A percentile compares a stretch with the other conserved stretches of the same genome.
These are phyloP conservation scores for Octomys mimax DNA, from an alignment of 2,797 vertebrate species.

Conservation along the genomic window DNA sequence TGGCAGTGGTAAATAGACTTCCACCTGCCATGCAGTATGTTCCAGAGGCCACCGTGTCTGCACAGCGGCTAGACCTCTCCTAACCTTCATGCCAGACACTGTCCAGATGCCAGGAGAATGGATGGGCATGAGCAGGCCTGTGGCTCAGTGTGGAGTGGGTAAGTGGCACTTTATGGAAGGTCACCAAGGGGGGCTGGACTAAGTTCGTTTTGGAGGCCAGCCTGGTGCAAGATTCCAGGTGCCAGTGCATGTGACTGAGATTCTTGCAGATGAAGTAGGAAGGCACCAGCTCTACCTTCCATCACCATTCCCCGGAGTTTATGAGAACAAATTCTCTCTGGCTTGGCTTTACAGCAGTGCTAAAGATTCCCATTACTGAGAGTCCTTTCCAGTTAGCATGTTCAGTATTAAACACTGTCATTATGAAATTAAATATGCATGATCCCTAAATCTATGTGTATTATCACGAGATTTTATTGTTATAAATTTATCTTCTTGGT, in stretches of 20 bases:
- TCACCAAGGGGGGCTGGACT: background rate
- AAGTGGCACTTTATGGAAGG: background rate
- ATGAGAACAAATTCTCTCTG: constrained; percentile 61
- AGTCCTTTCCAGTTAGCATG: constrained; percentile 76
- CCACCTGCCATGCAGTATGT: accelerated
- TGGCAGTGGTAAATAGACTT: background rate
- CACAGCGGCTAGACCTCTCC: background rate
- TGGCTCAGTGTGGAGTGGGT: accelerated
- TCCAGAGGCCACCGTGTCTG: background rate
- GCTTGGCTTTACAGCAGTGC: constrained; percentile 42
- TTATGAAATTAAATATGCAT: constrained; percentile 83
- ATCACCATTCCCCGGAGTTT: background rate
- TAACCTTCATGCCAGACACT: background rate
- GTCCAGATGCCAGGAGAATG: background rate
- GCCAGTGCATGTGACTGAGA: background rate
- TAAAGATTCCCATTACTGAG: constrained; percentile 80
- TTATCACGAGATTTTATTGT: constrained; percentile 80
- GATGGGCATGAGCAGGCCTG: background rate
- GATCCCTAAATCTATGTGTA: constrained; percentile 80
- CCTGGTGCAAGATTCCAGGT: background rate
- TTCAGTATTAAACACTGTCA: constrained; percentile 78
- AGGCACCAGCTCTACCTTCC: background rate
- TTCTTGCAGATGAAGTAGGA: background rate
- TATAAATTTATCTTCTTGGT: constrained; percentile 78
- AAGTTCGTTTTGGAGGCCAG: background rate